phyloP scores from a whole-genome alignment of 2,797 vertebrate species.

The Halcyon chelicuti region DNA sequence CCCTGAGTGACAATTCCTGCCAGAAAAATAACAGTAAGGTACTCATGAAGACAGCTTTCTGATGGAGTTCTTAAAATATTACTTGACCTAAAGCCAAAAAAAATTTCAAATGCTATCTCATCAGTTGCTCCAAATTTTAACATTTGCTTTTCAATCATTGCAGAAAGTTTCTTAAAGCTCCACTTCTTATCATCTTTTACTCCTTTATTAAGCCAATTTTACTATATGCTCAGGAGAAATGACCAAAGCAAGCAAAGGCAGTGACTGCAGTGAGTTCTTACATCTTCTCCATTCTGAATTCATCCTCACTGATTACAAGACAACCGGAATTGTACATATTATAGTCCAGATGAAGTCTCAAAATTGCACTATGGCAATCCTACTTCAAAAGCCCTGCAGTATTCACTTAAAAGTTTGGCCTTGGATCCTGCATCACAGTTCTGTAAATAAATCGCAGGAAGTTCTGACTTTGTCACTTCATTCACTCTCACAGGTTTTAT shows the following conservation, averaged over 20 bases:
- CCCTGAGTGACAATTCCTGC: slow-evolving; percentile 52
- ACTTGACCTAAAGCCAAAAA: slow-evolving; percentile 22
- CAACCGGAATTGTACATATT: rapidly evolving
- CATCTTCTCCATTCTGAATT: background rate
- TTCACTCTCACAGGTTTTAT: background rate
- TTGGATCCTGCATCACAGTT: background rate
- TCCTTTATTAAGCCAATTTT: background rate
- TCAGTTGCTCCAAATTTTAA: background rate
- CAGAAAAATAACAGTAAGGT: slow-evolving; percentile 50
- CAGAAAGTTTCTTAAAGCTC: background rate
- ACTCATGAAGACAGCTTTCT: background rate
- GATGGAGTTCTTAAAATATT: slow-evolving; percentile 48
- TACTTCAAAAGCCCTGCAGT: background rate
- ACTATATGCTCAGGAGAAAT: rapidly evolving
- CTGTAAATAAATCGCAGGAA: background rate
- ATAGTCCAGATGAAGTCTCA: background rate
- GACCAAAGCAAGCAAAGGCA: background rate
- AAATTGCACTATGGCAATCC: background rate
- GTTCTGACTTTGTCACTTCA: background rate
- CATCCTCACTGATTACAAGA: background rate
- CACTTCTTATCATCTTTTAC: background rate
- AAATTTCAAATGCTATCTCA: background rate
- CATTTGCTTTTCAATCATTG: background rate
- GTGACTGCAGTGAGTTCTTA: background rate
- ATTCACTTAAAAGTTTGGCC: background rate